Evolutionary conservation across 2,113 vertebrate species (phyloP).

Genomic region (Cygnus buccinator): DNA sequence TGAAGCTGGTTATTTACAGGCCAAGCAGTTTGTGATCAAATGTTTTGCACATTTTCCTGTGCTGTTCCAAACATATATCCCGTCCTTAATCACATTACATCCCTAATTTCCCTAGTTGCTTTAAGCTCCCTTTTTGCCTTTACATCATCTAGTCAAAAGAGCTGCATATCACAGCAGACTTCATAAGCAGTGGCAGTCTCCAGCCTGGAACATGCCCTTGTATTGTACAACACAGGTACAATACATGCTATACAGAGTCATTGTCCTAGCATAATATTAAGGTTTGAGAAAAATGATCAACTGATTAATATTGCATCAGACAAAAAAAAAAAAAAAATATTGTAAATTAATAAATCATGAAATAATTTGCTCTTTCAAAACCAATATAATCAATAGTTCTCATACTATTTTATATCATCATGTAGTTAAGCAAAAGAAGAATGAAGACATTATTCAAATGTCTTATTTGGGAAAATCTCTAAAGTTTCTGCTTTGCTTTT

Average conservation of each 20-base stretch:
- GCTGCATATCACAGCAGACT: background rate
- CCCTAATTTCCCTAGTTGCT: background rate
- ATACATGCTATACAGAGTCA: background rate
- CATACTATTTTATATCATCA: background rate
- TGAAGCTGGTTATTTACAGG: constrained; percentile 17
- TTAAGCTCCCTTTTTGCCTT: background rate
- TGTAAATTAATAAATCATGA: constrained; percentile 26
- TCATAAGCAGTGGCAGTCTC: background rate
- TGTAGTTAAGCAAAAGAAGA: constrained; percentile 33
- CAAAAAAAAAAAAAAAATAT: background rate
- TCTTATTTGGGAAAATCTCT: background rate
- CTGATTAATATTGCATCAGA: background rate
- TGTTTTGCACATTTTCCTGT: background rate
- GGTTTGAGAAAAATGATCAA: constrained; percentile 7
- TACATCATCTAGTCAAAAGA: background rate
- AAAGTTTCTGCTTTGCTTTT: constrained; percentile 10
- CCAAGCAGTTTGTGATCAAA: background rate
- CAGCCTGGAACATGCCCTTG: background rate
- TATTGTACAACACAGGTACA: background rate
- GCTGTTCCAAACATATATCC: background rate
- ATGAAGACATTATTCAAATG: background rate
- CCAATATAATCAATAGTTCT: background rate
- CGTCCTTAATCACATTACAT: background rate
- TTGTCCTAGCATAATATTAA: background rate
- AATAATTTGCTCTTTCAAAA: constrained; percentile 40